Evolutionary conservation across 2,797 vertebrate species (phyloP), one percentile per base, ranked within the genome.

Genomic region (Eupleurogrammus muticus): DNA sequence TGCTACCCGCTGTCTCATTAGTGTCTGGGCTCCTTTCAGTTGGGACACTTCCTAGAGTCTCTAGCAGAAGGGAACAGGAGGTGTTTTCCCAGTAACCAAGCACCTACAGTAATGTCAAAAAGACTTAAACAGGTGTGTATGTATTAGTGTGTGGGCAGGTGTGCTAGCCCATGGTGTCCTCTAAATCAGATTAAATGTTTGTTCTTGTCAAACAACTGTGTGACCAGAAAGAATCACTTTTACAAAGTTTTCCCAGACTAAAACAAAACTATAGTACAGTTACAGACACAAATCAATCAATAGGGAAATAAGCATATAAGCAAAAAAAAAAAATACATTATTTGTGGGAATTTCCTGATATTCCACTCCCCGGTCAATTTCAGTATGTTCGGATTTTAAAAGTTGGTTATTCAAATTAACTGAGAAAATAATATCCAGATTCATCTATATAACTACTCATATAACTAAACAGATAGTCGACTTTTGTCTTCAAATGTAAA

Each of bases 21-120:
- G 58, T 48, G 17, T 69, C 66, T 66, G 21, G 6, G 57, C 19
- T 49, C 14, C 48, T 67, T 69, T 80, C 75, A 70, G 57, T 63
- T 77, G 55, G 74, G 70, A 75, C 51, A 50, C 60, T 58, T 83
- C 59, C 73, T 70, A 72, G 16, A 24, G 34, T 66, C 17, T 28
- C 42, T 21, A 59, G 47, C 75, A 53, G 60, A 9, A 70, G 75
- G 73, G 73, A 74, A 66, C 73, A 61, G 14, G 9, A 78, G 88
- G 88, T 83, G 77, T 83, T 87, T 92, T 89, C 87, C 88, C 46
- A 75, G 82, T 75, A 84, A 69, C 73, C 16, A 9, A 63, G 47
- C 57, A 84, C 70, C 59, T 56, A 28, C 40, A 20, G 46, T 63
- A 62, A 70, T 53, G 38, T 20, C 59, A 68, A 69, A 70, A 61